Percentiles rank a stretch among this genome's conserved stretches.
Evolutionary conservation across 2,113 vertebrate species (phyloP).

Genomic region (Equus przewalskii): DNA sequence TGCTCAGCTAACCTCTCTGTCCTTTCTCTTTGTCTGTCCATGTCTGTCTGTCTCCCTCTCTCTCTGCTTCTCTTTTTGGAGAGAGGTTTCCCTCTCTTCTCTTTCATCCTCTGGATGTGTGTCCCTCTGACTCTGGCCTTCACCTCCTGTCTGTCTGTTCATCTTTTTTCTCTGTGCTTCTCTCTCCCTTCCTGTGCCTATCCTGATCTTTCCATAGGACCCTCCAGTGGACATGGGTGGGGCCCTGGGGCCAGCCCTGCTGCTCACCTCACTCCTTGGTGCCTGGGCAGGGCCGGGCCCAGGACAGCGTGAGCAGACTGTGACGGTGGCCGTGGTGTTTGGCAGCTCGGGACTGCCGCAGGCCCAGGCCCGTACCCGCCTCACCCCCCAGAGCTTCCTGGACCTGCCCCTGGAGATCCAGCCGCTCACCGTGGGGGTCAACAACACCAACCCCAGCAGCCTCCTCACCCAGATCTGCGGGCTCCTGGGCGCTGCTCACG

Average conservation of each 20-base stretch:
- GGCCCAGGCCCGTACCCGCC: conserved; percentile 92
- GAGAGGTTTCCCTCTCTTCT: conserved; percentile 7
- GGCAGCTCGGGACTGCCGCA: conserved; percentile 94
- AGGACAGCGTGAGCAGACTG: conserved; percentile 81
- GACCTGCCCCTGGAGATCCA: conserved; percentile 97
- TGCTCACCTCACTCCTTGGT: conserved; percentile 91
- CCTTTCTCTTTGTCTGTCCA: conserved; percentile 55
- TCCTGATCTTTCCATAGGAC: conserved; percentile 88
- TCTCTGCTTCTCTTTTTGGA: not conserved
- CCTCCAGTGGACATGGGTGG: conserved; percentile 95
- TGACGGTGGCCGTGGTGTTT: conserved; percentile 93
- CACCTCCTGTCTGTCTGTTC: not conserved
- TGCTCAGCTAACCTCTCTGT: conserved; percentile 40
- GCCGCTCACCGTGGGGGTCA: conserved; percentile 94
- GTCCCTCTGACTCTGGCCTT: not conserved
- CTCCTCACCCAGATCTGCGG: conserved; percentile 95
- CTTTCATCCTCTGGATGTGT: conserved; percentile 85
- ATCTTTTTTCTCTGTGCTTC: not conserved
- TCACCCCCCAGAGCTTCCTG: conserved; percentile 95
- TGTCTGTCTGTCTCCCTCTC: not conserved
- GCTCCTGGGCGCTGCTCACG: conserved; percentile 91
- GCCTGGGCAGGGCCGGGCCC: conserved; percentile 87
- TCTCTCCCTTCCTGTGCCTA: not conserved
- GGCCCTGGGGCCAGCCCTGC: conserved; percentile 90
- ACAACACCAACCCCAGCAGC: conserved; percentile 96